phyloP scores from a whole-genome alignment of 2,797 vertebrate species.

The Helarctos malayanus region DNA sequence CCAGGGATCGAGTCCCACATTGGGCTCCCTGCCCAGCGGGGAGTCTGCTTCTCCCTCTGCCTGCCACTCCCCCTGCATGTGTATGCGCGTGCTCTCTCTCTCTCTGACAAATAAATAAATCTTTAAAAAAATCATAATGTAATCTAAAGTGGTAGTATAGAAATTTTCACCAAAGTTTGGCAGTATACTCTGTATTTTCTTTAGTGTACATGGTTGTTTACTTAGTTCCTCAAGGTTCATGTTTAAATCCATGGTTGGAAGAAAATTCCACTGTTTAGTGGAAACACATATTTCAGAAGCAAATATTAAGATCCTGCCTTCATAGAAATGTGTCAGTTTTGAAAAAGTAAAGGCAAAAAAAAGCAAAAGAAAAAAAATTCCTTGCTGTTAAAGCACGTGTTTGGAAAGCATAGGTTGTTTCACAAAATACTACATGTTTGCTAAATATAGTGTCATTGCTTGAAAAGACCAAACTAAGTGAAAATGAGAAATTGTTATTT shows the following conservation, averaged over 20 bases:
- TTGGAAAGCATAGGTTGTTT: slow-evolving; percentile 51
- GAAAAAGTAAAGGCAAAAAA: slow-evolving; percentile 39
- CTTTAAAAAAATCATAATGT: not conserved
- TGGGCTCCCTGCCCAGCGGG: not conserved
- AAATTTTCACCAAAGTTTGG: not conserved
- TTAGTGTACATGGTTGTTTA: not conserved
- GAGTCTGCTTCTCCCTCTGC: not conserved
- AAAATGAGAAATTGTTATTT: slow-evolving; percentile 61
- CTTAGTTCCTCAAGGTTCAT: not conserved
- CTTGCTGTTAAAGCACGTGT: not conserved
- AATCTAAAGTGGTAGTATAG: not conserved
- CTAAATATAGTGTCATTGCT: not conserved
- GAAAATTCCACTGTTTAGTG: slow-evolving; percentile 14
- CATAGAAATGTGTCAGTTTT: not conserved
- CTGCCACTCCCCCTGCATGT: not conserved
- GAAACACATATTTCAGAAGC: slow-evolving; percentile 48
- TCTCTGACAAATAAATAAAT: not conserved
- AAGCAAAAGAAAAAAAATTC: slow-evolving; percentile 12
- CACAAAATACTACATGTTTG: slow-evolving; percentile 36
- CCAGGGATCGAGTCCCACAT: not conserved
- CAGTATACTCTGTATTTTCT: not conserved
- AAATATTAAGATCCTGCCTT: slow-evolving; percentile 26
- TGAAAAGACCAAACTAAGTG: slow-evolving; percentile 49
- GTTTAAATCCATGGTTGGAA: not conserved
- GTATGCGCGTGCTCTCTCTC: no score